phyloP scores from a whole-genome alignment of 2,797 vertebrate species.

The Anguilla marmorata region DNA sequence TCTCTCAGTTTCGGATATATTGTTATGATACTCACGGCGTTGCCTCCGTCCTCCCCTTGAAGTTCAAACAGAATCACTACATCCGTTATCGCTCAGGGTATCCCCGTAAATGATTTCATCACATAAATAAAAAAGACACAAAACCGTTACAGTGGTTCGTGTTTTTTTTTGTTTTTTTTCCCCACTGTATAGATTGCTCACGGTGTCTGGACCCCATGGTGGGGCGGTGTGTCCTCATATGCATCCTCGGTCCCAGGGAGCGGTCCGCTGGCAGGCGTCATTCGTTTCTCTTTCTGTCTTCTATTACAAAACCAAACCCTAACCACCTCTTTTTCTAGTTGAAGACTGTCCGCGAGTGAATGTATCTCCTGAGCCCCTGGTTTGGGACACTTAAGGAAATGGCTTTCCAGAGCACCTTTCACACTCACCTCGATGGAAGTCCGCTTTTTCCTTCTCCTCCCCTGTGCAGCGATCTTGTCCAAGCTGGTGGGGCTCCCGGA shows the following conservation, averaged over 20 bases:
- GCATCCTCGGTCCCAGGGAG: constrained; percentile 92
- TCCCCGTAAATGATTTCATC: constrained; percentile 74
- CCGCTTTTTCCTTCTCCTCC: constrained; percentile 95
- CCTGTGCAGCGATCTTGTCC: constrained; percentile 98
- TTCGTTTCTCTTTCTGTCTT: constrained; percentile 98
- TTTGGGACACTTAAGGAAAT: constrained; percentile 98
- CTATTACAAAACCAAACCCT: constrained; percentile 99
- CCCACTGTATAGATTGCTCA: constrained; percentile 73
- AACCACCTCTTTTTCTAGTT: constrained; percentile 99
- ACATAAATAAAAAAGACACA: constrained; percentile 66
- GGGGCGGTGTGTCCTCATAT: constrained; percentile 95
- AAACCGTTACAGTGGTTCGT: constrained; percentile 54
- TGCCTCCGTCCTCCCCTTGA: constrained; percentile 73
- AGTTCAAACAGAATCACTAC: constrained; percentile 70
- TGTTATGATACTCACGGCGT: constrained; percentile 60
- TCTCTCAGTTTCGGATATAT: constrained; percentile 52
- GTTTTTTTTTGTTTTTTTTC: constrained; percentile 61
- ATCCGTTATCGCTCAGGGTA: constrained; percentile 69
- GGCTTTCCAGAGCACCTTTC: constrained; percentile 96
- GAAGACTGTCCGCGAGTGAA: constrained; percentile 94
- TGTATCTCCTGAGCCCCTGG: constrained; percentile 94
- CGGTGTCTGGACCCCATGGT: constrained; percentile 94
- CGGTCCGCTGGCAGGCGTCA: constrained; percentile 93
- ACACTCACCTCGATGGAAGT: constrained; percentile 98
- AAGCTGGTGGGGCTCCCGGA: constrained; percentile 96